Evolutionary conservation across 2,113 vertebrate genomes (phyloP).

Genomic region (Erinaceus europaeus): DNA sequence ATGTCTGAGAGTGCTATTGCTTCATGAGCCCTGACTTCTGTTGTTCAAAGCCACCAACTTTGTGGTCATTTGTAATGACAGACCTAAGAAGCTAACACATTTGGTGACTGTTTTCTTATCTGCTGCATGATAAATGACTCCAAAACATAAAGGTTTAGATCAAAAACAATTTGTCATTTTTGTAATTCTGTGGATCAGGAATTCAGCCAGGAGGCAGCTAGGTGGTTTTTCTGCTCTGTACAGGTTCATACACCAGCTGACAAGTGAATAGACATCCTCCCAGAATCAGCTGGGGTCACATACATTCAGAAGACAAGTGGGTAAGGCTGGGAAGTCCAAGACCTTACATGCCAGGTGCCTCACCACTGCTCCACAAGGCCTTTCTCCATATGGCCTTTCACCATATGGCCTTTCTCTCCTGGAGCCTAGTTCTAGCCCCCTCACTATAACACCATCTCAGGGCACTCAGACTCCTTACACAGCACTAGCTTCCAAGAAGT

Average conservation of each 20-base stretch:
- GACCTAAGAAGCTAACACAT: not conserved
- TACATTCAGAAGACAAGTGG: not conserved
- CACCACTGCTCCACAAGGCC: not conserved
- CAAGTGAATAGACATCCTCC: not conserved
- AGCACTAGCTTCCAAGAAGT: not conserved
- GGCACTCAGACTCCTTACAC: not conserved
- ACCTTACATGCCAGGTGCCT: not conserved
- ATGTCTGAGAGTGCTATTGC: too few species aligned
- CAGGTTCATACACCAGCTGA: not conserved
- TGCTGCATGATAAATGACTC: not conserved
- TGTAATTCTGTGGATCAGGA: not conserved
- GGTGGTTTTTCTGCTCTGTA: not conserved
- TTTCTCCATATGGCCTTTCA: not conserved
- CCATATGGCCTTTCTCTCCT: not conserved
- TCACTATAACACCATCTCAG: not conserved
- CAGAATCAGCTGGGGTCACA: too few species aligned
- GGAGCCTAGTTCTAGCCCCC: not conserved
- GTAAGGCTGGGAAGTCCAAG: not conserved
- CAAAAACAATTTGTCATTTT: not conserved
- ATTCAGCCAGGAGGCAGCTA: not conserved
- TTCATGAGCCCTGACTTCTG: too few species aligned
- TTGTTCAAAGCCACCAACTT: not conserved
- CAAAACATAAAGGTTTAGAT: not conserved
- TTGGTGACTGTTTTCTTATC: not conserved
- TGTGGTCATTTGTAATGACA: not conserved